These are phyloP conservation scores for Formica aserva DNA, from an alignment of 2,888 invertebrate species.

Conservation along the genomic window DNA sequence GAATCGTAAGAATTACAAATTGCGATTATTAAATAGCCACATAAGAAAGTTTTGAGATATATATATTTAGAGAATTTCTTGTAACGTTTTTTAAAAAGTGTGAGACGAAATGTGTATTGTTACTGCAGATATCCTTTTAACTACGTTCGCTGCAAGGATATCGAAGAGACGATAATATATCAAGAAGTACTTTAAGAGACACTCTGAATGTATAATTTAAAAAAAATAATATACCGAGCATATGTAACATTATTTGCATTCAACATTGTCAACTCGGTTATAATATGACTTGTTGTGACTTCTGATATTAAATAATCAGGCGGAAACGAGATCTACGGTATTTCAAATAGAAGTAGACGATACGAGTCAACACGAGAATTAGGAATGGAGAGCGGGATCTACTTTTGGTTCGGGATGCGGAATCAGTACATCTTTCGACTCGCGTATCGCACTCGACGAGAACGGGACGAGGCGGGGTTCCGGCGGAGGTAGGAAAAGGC, in stretches of 20 bases:
- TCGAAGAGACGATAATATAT: not conserved
- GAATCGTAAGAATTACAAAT: not conserved
- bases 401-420: slow-evolving; percentile 70
- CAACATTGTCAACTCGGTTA: not conserved
- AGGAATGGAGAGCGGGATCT: slow-evolving; percentile 60
- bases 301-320: slow-evolving; percentile 36
- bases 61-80: not conserved
- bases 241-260: not conserved
- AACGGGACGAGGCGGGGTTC: slow-evolving; percentile 55
- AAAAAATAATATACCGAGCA: not conserved
- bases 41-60: not conserved
- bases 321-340: slow-evolving; percentile 27
- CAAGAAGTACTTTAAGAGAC: not conserved
- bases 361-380: slow-evolving; percentile 40
- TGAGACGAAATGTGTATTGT: too few relatives aligned
- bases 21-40: not conserved
- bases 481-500: slow-evolving; percentile 76
- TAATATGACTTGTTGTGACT: slow-evolving; percentile 7
- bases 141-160: not conserved
- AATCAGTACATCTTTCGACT: slow-evolving; percentile 69
- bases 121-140: too few relatives aligned
- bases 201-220: not conserved
- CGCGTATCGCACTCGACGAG: slow-evolving; percentile 48
- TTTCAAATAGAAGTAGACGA: slow-evolving; percentile 48
- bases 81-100: not conserved